Evolutionary conservation across 1,140 invertebrate species (phyloP).

Genomic region (Parapsyche elsis): DNA sequence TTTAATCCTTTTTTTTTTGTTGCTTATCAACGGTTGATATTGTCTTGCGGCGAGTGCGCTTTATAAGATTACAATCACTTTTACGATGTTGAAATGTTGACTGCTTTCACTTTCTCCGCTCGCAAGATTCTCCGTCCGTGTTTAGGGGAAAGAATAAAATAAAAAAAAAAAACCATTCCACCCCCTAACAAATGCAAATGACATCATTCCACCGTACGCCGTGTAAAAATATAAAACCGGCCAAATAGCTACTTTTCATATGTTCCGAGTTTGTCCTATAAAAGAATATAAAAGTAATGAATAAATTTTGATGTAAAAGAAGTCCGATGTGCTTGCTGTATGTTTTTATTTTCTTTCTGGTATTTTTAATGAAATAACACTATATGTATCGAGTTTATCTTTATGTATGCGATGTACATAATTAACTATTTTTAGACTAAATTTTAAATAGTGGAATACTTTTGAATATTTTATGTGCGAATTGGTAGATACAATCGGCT

Average conservation of each 20-base stretch:
- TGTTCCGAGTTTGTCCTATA: not conserved
- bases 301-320: too few species aligned
- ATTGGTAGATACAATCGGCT: too few species aligned
- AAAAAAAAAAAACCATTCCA: constrained; percentile 5
- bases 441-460: too few species aligned
- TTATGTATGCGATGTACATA: too few species aligned
- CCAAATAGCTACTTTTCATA: constrained; percentile 4
- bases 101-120: not conserved
- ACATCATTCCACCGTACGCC: constrained; percentile 14
- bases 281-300: too few species aligned
- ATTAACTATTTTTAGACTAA: too few species aligned
- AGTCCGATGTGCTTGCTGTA: too few species aligned
- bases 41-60: not conserved
- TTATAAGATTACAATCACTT: constrained; percentile 44
- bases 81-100: constrained; percentile 32
- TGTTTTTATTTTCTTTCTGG: too few species aligned
- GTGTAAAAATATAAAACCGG: constrained; percentile 8
- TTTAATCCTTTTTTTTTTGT: constrained; percentile 15
- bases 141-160: constrained; percentile 6
- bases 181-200: constrained; percentile 21
- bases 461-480: too few species aligned
- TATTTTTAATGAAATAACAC: too few species aligned
- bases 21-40: not conserved
- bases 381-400: too few species aligned
- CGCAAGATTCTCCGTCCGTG: not conserved